These are phyloP conservation scores for Rhysida immarginata DNA, from an alignment of 1,140 invertebrate species.

Conservation along the genomic window DNA sequence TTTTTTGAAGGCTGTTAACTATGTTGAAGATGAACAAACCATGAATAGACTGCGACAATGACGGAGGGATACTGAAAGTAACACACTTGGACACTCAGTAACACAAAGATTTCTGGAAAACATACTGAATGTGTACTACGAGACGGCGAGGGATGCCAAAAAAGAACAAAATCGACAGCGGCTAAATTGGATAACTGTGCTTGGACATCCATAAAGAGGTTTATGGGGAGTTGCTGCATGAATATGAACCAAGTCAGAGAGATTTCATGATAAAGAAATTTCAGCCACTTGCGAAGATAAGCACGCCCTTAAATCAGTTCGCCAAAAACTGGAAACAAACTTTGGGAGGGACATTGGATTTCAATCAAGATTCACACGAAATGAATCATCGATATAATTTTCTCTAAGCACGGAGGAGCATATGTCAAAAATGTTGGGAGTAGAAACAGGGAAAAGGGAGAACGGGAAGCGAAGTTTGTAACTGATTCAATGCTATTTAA, in stretches of 20 bases:
- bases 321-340: conserved; percentile 1
- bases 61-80: conserved; percentile 4
- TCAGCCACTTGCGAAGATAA: background rate
- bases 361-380: conserved; percentile 6
- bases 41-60: background rate
- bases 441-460: too few species aligned
- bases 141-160: background rate
- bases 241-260: background rate
- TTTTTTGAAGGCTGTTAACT: conserved; percentile 1
- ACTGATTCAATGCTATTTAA: too few species aligned
- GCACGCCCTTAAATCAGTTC: background rate
- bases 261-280: background rate
- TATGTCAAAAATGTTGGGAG: conserved; percentile 4
- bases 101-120: background rate
- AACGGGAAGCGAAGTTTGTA: too few species aligned
- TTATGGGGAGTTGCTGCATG: conserved; percentile 3
- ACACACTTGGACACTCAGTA: background rate
- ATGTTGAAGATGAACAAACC: conserved; percentile 1
- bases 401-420: background rate
- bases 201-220: conserved; percentile 3
- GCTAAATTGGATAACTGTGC: conserved; percentile 2
- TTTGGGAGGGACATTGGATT: conserved; percentile 6
- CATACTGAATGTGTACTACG: background rate
- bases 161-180: background rate
- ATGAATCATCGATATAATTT: background rate